A percentile compares a stretch with the other conserved stretches of the same genome.
phyloP scores from a whole-genome alignment of 2,113 vertebrate genomes.

The Setophaga petechia region DNA sequence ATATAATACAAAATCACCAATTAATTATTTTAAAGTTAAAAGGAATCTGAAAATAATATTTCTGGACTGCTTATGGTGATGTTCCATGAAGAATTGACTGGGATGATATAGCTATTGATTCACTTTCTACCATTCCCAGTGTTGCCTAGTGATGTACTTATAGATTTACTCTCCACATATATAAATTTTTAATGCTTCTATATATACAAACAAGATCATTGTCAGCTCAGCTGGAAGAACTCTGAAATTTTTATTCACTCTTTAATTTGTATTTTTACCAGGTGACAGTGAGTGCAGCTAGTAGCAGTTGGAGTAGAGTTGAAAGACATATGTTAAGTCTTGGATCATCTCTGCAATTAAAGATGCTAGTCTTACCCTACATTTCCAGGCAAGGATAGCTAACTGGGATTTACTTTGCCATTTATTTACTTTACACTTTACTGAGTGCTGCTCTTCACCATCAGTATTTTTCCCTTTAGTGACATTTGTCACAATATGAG shows the following conservation, averaged over 20 bases:
- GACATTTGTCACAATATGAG: not conserved
- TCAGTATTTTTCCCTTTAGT: not conserved
- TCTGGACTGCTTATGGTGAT: not conserved
- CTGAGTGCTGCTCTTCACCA: not conserved
- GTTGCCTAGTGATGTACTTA: not conserved
- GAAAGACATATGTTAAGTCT: not conserved
- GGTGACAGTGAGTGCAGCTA: not conserved
- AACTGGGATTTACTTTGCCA: not conserved
- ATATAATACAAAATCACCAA: not conserved
- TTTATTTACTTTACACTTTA: not conserved
- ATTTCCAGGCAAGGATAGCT: not conserved
- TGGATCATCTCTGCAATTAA: not conserved
- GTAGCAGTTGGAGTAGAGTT: not conserved
- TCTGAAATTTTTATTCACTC: not conserved
- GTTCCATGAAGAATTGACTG: not conserved
- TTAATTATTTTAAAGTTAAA: not conserved
- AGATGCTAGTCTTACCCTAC: not conserved
- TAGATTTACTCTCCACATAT: not conserved
- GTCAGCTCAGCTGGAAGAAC: not conserved
- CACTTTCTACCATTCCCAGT: not conserved
- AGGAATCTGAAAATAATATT: not conserved
- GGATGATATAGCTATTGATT: not conserved
- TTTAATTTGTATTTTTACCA: slow-evolving; percentile 23
- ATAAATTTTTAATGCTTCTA: slow-evolving; percentile 3
- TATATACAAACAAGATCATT: not conserved